Conservation (phyloP, 2,113 vertebrate genomes). For the Apodemus sylvaticus region DNA sequence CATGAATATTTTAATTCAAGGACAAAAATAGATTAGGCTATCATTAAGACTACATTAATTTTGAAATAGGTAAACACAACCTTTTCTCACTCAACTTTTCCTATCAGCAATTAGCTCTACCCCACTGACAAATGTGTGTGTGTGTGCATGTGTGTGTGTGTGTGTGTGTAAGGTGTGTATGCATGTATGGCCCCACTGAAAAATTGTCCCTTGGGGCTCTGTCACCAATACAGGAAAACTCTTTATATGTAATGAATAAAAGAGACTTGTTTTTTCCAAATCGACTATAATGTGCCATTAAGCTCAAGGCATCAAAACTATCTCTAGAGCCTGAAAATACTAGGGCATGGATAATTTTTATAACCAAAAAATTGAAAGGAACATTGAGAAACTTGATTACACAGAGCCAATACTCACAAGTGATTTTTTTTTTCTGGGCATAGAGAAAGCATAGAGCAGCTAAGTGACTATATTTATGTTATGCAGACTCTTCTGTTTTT, state of each 20-base stretch:
- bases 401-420: neutral
- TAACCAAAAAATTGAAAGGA: neutral
- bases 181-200: too few species aligned
- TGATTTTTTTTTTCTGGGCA: neutral
- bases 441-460: neutral
- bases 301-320: neutral
- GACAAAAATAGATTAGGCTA: neutral
- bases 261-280: constrained; percentile 5
- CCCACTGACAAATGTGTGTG: neutral
- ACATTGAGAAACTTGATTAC: neutral
- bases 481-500: neutral
- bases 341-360: neutral
- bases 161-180: too few species aligned
- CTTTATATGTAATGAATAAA: neutral
- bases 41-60: neutral
- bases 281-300: neutral
- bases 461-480: neutral
- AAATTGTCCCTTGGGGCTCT: neutral
- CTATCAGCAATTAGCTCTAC: too few species aligned
- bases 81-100: neutral
- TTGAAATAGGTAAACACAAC: neutral
- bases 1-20: neutral
- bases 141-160: neutral
- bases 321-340: constrained; percentile 9
- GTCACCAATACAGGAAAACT: neutral